Conservation (phyloP, 2,113 vertebrate species). For the Grantiella picta region DNA sequence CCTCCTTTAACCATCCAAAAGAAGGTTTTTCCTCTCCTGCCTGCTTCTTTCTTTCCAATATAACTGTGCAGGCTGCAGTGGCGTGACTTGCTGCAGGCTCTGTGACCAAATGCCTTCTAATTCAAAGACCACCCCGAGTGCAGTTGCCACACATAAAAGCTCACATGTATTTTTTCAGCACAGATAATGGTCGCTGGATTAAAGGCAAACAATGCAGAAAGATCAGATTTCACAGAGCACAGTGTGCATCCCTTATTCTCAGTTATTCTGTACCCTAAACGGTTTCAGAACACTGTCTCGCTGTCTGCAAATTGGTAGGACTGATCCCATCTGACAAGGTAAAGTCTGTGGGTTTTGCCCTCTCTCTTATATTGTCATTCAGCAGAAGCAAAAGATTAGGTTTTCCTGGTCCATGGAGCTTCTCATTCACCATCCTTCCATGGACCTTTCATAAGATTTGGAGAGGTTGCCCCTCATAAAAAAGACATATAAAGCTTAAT, state of each 20-base stretch:
- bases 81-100: neutral
- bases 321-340: neutral
- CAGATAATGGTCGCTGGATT: neutral
- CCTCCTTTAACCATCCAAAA: neutral
- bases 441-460: neutral
- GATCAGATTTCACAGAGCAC: conserved; percentile 11
- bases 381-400: neutral
- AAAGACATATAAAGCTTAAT: neutral
- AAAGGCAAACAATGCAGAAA: conserved; percentile 4
- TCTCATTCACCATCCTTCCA: neutral
- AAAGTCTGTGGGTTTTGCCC: neutral
- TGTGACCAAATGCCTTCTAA: neutral
- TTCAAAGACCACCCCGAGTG: conserved; percentile 2
- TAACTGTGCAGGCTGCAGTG: neutral
- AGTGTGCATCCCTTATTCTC: neutral
- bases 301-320: neutral
- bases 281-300: neutral
- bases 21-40: neutral
- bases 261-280: neutral
- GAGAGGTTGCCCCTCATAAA: neutral
- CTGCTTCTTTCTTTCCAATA: neutral
- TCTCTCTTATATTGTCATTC: neutral
- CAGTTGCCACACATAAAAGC: neutral
- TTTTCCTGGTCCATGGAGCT: neutral
- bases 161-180: neutral